phyloP scores from a whole-genome alignment of 2,888 invertebrate genomes.

The Phoronis australis region DNA sequence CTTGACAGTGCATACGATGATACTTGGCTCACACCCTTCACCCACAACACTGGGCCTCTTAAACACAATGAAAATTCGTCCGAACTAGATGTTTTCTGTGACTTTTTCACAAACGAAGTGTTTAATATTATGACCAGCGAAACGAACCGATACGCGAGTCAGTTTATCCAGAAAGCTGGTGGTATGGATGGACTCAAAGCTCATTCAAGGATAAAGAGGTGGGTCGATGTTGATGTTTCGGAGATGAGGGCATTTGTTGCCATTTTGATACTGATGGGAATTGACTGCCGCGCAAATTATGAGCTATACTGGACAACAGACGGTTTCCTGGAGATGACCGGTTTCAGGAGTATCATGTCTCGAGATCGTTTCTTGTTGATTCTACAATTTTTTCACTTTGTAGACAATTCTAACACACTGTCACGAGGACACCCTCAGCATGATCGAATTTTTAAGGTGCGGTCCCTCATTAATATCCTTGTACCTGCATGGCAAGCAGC shows the following conservation, averaged over 20 bases:
- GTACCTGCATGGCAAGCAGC: slow-evolving; percentile 3
- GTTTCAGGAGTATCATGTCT: neutral
- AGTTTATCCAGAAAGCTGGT: too few species aligned
- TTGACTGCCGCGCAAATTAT: neutral
- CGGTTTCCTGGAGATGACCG: neutral
- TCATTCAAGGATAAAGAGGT: neutral
- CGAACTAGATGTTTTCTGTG: neutral
- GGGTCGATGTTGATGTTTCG: neutral
- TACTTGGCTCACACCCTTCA: too few species aligned
- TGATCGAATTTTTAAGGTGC: slow-evolving; percentile 5
- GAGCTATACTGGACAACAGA: neutral
- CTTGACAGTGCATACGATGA: too few species aligned
- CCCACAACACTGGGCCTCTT: too few species aligned
- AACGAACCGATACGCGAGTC: neutral
- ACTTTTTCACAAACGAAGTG: neutral
- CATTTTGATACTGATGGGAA: neutral
- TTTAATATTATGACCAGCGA: neutral
- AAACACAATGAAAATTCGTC: too few species aligned
- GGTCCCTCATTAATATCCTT: neutral
- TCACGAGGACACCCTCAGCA: slow-evolving; percentile 2
- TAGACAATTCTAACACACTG: slow-evolving; percentile 1
- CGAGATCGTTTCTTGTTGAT: neutral
- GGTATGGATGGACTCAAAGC: neutral
- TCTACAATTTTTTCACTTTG: slow-evolving; percentile 5
- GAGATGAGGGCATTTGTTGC: neutral